Evolutionary conservation across 2,113 vertebrate species (phyloP).

Genomic region (Sceloporus tristichus): DNA sequence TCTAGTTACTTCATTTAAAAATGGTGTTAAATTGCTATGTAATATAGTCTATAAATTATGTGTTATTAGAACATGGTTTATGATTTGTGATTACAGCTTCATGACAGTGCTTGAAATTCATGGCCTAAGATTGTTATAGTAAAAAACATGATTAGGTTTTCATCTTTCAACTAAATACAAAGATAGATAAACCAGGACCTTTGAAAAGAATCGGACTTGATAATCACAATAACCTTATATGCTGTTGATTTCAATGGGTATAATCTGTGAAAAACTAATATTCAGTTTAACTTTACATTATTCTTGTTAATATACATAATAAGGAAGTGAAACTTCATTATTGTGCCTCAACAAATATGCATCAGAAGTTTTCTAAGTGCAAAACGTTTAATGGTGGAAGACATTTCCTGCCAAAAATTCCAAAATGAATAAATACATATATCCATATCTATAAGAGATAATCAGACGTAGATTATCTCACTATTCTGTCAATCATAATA

Average conservation of each 20-base stretch:
- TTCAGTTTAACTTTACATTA: neutral
- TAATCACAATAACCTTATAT: neutral
- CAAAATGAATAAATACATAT: neutral
- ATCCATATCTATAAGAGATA: no score
- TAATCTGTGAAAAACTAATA: no score
- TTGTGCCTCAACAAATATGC: neutral
- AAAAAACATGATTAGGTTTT: neutral
- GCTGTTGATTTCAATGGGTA: no score
- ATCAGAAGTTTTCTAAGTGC: neutral
- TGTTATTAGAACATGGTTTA: no score
- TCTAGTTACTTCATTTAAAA: neutral
- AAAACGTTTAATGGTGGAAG: neutral
- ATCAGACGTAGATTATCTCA: no score
- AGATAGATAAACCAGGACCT: neutral
- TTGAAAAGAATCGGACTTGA: neutral
- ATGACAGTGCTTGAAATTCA: neutral
- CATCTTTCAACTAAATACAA: neutral
- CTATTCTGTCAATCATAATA: no score
- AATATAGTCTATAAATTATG: no score
- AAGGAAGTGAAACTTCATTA: neutral
- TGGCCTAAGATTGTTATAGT: neutral
- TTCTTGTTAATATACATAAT: neutral
- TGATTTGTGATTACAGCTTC: neutral
- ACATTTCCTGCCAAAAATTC: neutral
- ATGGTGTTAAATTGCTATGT: neutral